phyloP scores from a whole-genome alignment of 2,888 invertebrate genomes.

The Eumacrocentrus americanus region DNA sequence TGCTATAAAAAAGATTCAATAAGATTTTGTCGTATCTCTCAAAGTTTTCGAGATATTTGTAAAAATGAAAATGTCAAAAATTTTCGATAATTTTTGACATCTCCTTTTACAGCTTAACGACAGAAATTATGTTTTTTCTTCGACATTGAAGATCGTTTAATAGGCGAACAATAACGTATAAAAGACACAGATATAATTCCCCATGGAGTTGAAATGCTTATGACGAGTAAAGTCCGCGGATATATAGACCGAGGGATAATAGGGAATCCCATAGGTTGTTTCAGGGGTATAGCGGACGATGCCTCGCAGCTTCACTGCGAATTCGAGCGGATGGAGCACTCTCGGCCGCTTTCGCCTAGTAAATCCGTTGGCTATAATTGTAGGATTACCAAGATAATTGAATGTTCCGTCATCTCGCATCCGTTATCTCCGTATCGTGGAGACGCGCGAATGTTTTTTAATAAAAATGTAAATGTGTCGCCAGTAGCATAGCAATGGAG shows the following conservation, averaged over 20 bases:
- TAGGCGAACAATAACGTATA: too few species aligned
- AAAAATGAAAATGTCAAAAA: background rate
- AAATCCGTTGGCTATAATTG: slow-evolving; percentile 64
- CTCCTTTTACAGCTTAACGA: too few species aligned
- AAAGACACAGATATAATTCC: slow-evolving; percentile 1
- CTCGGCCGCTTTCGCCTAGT: slow-evolving; percentile 36
- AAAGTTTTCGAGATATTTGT: background rate
- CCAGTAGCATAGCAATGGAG: slow-evolving; percentile 15
- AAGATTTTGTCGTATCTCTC: background rate
- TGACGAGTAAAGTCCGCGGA: slow-evolving; percentile 11
- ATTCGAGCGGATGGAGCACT: too few species aligned
- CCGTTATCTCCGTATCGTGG: slow-evolving; percentile 38
- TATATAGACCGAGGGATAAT: background rate
- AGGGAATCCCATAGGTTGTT: background rate
- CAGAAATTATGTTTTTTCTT: too few species aligned
- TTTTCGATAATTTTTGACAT: slow-evolving; percentile 1
- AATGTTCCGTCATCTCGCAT: slow-evolving; percentile 60
- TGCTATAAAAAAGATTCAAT: background rate
- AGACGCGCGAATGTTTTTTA: slow-evolving; percentile 44
- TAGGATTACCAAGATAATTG: slow-evolving; percentile 74
- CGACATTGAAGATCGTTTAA: too few species aligned
- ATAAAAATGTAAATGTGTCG: slow-evolving; percentile 45
- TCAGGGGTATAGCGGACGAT: background rate
- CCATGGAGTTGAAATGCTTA: background rate
- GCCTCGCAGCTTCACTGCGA: too few species aligned